Evolutionary conservation across 1,140 invertebrate genomes (phyloP).

Genomic region (Bombus vancouverensis): DNA sequence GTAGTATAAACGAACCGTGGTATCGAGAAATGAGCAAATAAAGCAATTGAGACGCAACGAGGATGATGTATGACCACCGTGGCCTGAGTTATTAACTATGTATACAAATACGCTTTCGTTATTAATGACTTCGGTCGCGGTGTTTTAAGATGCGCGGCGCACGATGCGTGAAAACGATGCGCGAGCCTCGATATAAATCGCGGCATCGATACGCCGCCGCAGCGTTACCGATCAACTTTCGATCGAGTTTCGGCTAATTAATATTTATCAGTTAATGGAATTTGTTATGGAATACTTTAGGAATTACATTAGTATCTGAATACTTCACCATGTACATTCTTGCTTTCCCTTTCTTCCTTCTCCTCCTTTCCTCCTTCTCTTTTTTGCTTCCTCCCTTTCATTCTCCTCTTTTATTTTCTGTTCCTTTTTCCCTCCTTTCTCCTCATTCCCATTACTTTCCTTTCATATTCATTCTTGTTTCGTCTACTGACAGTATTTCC

Average conservation of each 20-base stretch:
- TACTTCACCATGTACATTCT: too few species aligned
- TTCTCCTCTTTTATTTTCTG: too few species aligned
- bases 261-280: constrained; percentile 13
- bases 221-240: background rate
- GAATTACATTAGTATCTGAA: background rate
- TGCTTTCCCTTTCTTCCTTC: too few species aligned
- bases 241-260: constrained; percentile 23
- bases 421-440: too few species aligned
- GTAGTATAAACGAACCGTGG: background rate
- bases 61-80: constrained; percentile 35
- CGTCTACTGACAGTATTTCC: too few species aligned
- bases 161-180: constrained; percentile 29
- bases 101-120: constrained; percentile 43
- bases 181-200: constrained; percentile 21
- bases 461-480: too few species aligned
- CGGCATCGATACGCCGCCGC: constrained; percentile 1
- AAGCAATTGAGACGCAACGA: constrained; percentile 13
- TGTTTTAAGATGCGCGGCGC: constrained; percentile 29
- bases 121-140: constrained; percentile 42
- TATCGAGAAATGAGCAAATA: constrained; percentile 38
- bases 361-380: too few species aligned
- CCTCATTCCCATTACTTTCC: too few species aligned
- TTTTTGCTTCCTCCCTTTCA: too few species aligned
- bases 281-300: background rate
- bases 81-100: constrained; percentile 48